These are phyloP conservation scores for Nyctalus aviator DNA, from an alignment of 2,797 vertebrate genomes.

Conservation along the genomic window DNA sequence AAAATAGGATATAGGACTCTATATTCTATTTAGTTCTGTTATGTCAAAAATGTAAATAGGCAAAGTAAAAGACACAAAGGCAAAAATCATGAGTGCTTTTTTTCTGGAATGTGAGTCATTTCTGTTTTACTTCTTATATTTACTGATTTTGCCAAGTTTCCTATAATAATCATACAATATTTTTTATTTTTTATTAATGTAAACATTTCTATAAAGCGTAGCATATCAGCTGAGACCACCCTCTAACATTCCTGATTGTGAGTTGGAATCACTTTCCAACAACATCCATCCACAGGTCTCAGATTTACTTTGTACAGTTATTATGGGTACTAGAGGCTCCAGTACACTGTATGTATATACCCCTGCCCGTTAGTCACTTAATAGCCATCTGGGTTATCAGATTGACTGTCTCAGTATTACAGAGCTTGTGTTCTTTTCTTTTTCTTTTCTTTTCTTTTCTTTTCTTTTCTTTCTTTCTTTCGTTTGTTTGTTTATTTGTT, in stretches of 20 bases:
- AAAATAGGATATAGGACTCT: background rate
- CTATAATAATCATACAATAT: slow-evolving; percentile 24
- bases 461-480: no score
- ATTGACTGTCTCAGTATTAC: background rate
- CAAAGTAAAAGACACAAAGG: slow-evolving; percentile 28
- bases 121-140: slow-evolving; percentile 36
- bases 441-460: no score
- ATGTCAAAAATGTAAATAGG: slow-evolving; percentile 24
- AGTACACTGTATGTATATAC: background rate
- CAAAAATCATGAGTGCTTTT: background rate
- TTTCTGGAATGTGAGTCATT: background rate
- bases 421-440: background rate
- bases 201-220: background rate
- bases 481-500: no score
- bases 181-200: slow-evolving; percentile 16
- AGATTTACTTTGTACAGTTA: slow-evolving; percentile 39
- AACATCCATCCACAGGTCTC: background rate
- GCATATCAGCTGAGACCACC: background rate
- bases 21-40: background rate
- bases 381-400: background rate
- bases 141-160: slow-evolving; percentile 40
- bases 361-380: background rate
- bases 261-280: slow-evolving; percentile 6
- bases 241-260: slow-evolving; percentile 27
- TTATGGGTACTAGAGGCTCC: background rate